Base-by-base conservation (phyloP, 2,888 invertebrate genomes). In the Ophioninae sp. region DNA sequence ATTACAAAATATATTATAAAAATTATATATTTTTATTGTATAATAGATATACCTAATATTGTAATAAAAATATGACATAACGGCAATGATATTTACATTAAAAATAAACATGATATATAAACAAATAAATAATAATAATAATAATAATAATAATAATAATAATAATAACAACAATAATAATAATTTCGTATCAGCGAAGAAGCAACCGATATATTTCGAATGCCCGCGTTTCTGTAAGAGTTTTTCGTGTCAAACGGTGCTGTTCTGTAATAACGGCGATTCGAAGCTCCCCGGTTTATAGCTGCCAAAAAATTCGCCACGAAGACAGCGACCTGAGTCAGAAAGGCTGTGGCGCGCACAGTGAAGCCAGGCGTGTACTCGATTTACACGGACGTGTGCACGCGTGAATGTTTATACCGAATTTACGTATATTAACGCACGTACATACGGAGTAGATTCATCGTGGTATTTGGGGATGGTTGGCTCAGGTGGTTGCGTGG, bases 401-500 rank as follows among this genome's bases (percentile, higher is more conserved):
- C 59, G 72, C 39, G 10, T n/a, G n/a, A 30, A 30, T 79, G 59
- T 68, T 37, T 80, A 51, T 67, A 30, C n/a, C n/a, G n/a, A n/a
- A 22, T 69, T 20, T 44, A 20, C 13, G 3, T 51, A 30, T 58
- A 59, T 20, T 17, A 73, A 73, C 9, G 41, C 44, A 63, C 58
- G 65, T 72, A 72, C 61, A 51, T 56, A 41, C 75, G 64, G 59
- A 86, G 82, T 79, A 87, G 84, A 91, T 88, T 91, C 89, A 90
- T 89, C 88, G 86, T 88, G 89, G 88, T 91, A 91, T 92, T 92
- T 90, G 90, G 91, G 90, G 91, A 91, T 90, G 90, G 87, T 91
- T 88, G 88, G 89, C 91, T 92, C 92, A 92, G 92, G 92, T 92
- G 92, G 92, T 92, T 92, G 92, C 92, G 92, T 91, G 92, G 92